phyloP scores from a whole-genome alignment of 2,888 invertebrate genomes.

The Invenusta paracnida region DNA sequence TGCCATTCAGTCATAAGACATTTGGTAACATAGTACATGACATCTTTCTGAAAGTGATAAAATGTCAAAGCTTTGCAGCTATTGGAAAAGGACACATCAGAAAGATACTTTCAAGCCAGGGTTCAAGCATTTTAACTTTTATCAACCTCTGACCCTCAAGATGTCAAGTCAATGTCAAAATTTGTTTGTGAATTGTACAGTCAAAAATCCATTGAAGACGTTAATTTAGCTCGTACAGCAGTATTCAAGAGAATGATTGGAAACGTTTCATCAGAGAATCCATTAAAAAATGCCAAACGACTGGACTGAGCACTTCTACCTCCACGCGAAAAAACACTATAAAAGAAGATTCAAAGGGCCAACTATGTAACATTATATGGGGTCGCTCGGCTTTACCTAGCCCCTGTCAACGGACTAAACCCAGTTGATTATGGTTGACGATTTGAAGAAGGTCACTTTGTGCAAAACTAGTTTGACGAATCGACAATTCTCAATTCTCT shows the following conservation, averaged over 20 bases:
- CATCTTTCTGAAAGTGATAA: neutral
- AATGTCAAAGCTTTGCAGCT: slow-evolving; percentile 28
- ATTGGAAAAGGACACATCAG: slow-evolving; percentile 29
- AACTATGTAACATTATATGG: slow-evolving; percentile 33
- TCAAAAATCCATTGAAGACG: neutral
- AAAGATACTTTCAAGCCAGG: no score
- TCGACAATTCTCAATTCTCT: neutral
- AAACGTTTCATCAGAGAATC: slow-evolving; percentile 33
- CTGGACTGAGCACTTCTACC: slow-evolving; percentile 40
- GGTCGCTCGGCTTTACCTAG: neutral
- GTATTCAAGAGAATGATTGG: slow-evolving; percentile 39
- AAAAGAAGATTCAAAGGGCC: slow-evolving; percentile 33
- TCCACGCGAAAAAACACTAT: slow-evolving; percentile 21
- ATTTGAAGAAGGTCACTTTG: slow-evolving; percentile 9
- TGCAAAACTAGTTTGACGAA: neutral
- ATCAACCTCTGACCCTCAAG: slow-evolving; percentile 7
- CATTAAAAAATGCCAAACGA: slow-evolving; percentile 38
- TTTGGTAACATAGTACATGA: neutral
- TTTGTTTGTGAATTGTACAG: slow-evolving; percentile 38
- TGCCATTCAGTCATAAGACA: neutral
- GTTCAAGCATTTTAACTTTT: slow-evolving; percentile 28
- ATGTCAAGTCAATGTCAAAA: slow-evolving; percentile 19
- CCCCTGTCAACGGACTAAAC: neutral
- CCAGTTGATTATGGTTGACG: neutral
- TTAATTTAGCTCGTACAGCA: slow-evolving; percentile 35